Evolutionary conservation across 2,888 invertebrate species (phyloP).

Genomic region (Nezara viridula): DNA sequence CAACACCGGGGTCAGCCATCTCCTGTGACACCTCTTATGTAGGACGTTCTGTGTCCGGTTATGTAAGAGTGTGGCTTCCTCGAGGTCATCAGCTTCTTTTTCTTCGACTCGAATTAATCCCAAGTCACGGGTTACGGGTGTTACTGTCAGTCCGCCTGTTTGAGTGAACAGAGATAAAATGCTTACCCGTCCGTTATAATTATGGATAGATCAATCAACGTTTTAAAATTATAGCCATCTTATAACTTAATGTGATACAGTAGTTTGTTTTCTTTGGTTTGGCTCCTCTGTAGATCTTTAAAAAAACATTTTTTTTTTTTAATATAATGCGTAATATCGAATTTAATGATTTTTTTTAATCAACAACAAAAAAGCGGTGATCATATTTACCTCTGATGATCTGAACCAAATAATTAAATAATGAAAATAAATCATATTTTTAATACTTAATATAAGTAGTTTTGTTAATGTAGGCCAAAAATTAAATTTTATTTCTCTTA

Average conservation of each 20-base stretch:
- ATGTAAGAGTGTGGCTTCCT: slow-evolving; percentile 12
- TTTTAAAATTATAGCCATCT: not conserved
- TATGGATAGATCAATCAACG: not conserved
- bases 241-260: not conserved
- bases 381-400: no score
- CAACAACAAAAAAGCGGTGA: no score
- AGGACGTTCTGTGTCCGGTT: not conserved
- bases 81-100: slow-evolving; percentile 38
- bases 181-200: not conserved
- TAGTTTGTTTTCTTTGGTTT: not conserved
- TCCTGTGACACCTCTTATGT: slow-evolving; percentile 10
- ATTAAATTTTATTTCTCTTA: no score
- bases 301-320: no score
- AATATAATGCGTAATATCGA: no score
- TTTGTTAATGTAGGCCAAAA: no score
- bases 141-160: not conserved
- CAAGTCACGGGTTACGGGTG: slow-evolving; percentile 4
- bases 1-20: not conserved
- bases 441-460: no score
- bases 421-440: no score
- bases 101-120: not conserved
- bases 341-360: no score
- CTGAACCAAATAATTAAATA: no score
- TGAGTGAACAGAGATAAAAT: not conserved
- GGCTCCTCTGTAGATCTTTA: not conserved